These are phyloP conservation scores for Eubasilissa splendida DNA, from an alignment of 2,888 invertebrate genomes.

Conservation along the genomic window DNA sequence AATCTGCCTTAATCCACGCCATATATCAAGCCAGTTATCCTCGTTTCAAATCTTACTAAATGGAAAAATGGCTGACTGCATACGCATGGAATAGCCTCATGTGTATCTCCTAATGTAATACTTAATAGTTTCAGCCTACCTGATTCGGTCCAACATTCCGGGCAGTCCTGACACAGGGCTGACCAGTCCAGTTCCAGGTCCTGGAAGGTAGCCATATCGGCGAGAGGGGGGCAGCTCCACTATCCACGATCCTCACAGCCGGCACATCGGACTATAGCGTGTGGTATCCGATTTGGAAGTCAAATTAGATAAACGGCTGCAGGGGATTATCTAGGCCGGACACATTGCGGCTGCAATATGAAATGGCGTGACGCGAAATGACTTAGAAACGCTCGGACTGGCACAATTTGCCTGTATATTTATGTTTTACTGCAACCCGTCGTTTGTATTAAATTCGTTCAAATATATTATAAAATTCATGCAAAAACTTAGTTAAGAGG, in stretches of 20 bases:
- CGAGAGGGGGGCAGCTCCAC: background rate
- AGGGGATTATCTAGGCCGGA: conserved; percentile 43
- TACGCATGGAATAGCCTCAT: too few relatives aligned
- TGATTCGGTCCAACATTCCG: conserved; percentile 76
- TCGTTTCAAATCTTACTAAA: too few relatives aligned
- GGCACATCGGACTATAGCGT: conserved; percentile 10
- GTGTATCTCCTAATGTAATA: too few relatives aligned
- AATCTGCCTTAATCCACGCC: too few relatives aligned
- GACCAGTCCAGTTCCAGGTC: conserved; percentile 79
- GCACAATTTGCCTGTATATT: conserved; percentile 4
- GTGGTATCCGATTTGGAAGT: conserved; percentile 38
- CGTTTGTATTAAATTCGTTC: too few relatives aligned
- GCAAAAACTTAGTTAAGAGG: background rate
- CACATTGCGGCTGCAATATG: conserved; percentile 31
- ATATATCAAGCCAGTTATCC: too few relatives aligned
- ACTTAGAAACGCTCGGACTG: conserved; percentile 30
- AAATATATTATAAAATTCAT: background rate
- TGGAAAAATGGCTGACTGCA: too few relatives aligned
- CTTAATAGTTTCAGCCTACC: conserved; percentile 66
- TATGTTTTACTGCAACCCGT: background rate
- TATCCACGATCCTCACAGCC: background rate
- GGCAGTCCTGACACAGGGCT: conserved; percentile 75
- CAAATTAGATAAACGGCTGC: conserved; percentile 32
- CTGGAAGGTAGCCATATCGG: conserved; percentile 76
- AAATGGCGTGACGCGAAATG: conserved; percentile 39